Evolutionary conservation across 2,797 vertebrate genomes (phyloP).

Genomic region (Nyctalus aviator): DNA sequence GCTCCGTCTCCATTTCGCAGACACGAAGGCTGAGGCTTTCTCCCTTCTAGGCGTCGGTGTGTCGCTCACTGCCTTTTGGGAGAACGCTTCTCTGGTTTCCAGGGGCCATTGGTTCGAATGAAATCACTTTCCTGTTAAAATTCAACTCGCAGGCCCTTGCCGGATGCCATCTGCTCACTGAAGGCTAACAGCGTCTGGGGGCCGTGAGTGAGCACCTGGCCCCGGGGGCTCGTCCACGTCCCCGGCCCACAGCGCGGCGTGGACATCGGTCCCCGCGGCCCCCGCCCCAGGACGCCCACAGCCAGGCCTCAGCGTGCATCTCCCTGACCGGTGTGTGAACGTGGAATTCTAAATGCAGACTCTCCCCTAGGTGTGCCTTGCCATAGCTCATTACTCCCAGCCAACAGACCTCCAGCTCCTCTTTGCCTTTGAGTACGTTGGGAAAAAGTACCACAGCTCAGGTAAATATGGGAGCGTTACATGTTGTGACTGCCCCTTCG

Average conservation of each 20-base stretch:
- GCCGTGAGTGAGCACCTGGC: not conserved
- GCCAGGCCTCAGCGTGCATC: conserved; percentile 70
- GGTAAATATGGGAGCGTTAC: conserved; percentile 85
- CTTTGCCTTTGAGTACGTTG: conserved; percentile 98
- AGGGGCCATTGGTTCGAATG: conserved; percentile 34
- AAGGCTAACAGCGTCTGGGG: not conserved
- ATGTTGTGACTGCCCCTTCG: conserved; percentile 66
- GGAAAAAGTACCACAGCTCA: conserved; percentile 92
- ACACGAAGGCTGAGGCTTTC: not conserved
- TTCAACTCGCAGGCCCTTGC: conserved; percentile 33
- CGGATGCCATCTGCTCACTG: not conserved
- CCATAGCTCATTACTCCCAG: conserved; percentile 98
- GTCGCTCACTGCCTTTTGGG: not conserved
- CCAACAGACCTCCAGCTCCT: conserved; percentile 97
- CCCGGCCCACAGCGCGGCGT: not conserved
- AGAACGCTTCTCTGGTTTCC: conserved; percentile 31
- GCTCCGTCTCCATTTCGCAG: not conserved
- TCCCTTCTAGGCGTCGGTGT: not conserved
- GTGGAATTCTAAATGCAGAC: conserved; percentile 80
- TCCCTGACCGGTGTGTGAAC: conserved; percentile 77
- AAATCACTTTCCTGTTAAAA: conserved; percentile 60
- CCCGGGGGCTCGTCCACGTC: not conserved
- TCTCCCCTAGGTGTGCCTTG: conserved; percentile 95
- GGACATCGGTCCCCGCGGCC: not conserved
- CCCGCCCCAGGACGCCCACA: not conserved